Evolutionary conservation across 2,113 vertebrate species (phyloP).

Genomic region (Nyctereutes procyonoides): DNA sequence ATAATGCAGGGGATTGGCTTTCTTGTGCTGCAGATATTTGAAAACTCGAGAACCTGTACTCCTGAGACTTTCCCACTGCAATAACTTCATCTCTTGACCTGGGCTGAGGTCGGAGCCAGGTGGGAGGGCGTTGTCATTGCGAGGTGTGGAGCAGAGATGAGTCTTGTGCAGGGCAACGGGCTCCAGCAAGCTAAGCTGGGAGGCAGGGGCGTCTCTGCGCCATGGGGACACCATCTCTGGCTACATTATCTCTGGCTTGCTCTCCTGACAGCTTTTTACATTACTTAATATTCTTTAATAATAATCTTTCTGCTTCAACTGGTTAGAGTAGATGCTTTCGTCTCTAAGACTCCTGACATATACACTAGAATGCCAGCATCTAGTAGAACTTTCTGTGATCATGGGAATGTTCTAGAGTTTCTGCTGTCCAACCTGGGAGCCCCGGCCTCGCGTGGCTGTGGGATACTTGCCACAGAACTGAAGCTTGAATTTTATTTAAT

Average conservation of each 20-base stretch:
- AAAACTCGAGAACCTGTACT: background rate
- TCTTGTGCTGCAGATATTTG: background rate
- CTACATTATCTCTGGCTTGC: background rate
- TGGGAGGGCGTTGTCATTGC: background rate
- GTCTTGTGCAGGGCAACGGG: background rate
- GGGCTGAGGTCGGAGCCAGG: background rate
- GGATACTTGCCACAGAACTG: background rate
- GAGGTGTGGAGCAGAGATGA: accelerated
- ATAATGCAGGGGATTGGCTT: accelerated
- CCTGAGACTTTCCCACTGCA: background rate
- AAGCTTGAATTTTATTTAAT: background rate
- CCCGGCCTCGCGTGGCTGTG: background rate
- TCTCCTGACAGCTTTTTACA: background rate
- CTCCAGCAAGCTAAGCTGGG: background rate
- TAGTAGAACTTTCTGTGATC: background rate
- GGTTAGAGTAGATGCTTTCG: background rate
- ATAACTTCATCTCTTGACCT: accelerated
- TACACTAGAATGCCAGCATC: accelerated
- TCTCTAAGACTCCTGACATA: background rate
- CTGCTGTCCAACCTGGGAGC: background rate
- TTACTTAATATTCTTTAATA: background rate
- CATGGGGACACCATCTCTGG: background rate
- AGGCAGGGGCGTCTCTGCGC: background rate
- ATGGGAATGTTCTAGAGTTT: too few species aligned
- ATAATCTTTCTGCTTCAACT: background rate